Base-by-base conservation (phyloP, 1,140 invertebrate species). In the Sinonovacula constricta region DNA sequence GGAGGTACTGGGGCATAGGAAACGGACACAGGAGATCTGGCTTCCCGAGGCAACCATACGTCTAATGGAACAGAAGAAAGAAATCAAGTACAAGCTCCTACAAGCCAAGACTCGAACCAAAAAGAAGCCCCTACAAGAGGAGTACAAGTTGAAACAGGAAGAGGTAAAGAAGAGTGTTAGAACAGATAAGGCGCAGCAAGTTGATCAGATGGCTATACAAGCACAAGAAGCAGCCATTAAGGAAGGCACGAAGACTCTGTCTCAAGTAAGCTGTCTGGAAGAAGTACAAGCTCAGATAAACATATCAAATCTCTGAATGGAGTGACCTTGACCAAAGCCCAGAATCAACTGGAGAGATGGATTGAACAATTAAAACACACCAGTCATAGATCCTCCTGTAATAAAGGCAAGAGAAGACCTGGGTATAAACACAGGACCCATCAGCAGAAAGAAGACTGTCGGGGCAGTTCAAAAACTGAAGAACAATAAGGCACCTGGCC, bases 401-500 rank as follows among this genome's bases (percentile, higher is more conserved):
- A 51, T 18, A 22, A 2, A 22, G 22, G 2, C 0, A 22, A n/a
- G n/a, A n/a, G n/a, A n/a, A n/a, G 5, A 10, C 26, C 1, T 67
- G 22, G 63, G 51, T 28, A 24, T 67, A 18, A 24, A 49, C 14
- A 26, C 31, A 56, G 57, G 3, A 2, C 49, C 59, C 7, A 69
- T 49, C 28, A 60, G 15, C 49, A 60, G 24, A 22, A 24, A 66
- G 57, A 54, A 24, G 49, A 56, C 22, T 34, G 60, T 18, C 22
- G 33, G 24, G n/a, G n/a, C n/a, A n/a, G n/a, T n/a, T n/a, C n/a
- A n/a, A n/a, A n/a, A n/a, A n/a, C n/a, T n/a, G n/a, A 51, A 63
- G 28, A 22, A 53, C 62, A 10, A 26, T 24, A 34, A 60, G 45
- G 39, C 77, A 31, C 7, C 54, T 54, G 69, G 76, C 22, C 81